Percentiles rank a stretch among this genome's conserved stretches.
These are phyloP conservation scores for Haliclystus octoradiatus DNA, from an alignment of 30 jellyfish, hydroid and myxozoan genomes.

Conservation along the genomic window DNA sequence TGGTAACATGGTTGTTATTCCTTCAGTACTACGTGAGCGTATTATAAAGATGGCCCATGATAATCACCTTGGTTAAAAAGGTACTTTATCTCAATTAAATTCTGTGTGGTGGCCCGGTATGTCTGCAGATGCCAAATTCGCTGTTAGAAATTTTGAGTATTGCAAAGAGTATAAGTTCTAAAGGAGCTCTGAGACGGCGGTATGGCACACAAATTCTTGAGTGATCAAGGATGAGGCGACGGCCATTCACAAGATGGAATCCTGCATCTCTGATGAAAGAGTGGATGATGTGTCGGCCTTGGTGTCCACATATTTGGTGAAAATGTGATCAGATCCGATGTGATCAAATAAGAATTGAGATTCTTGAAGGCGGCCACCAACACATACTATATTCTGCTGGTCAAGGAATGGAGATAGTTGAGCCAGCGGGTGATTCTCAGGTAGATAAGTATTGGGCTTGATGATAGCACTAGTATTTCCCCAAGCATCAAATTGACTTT, in stretches of 20 bases:
- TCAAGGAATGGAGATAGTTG: neutral
- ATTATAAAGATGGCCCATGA: no score
- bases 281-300: neutral
- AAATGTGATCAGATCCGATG: neutral
- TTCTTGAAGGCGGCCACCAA: neutral
- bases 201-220: neutral
- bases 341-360: neutral
- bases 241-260: neutral
- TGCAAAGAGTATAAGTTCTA: neutral
- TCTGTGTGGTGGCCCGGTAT: no score
- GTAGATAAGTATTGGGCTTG: neutral
- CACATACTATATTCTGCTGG: neutral
- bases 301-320: neutral
- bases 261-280: neutral
- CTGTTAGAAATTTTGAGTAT: no score
- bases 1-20: no score
- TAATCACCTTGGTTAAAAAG: no score
- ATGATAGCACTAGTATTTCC: neutral
- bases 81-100: no score
- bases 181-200: neutral
- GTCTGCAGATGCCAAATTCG: no score
- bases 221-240: neutral
- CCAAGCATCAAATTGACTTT: neutral
- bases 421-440: neutral
- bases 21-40: no score